A percentile compares a stretch with the other conserved stretches of the same genome.
Conservation (phyloP, 2,113 vertebrate genomes). For the Heliornis fulica region DNA sequence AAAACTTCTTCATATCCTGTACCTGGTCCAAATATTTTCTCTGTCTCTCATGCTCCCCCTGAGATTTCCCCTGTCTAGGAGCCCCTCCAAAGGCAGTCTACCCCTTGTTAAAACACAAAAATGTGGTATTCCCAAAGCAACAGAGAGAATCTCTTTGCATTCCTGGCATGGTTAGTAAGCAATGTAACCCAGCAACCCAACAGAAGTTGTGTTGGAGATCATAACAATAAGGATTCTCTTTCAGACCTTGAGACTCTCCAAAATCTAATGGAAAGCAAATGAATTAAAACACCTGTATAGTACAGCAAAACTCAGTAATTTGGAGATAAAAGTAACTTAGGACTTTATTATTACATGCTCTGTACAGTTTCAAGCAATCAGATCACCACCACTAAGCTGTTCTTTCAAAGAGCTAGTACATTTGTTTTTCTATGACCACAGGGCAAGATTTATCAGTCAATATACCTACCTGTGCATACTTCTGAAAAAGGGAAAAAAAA, state of each 20-base stretch:
- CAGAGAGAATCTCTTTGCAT: constrained; percentile 9
- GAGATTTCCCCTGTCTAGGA: constrained; percentile 24
- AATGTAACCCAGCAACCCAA: neutral
- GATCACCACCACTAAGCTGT: neutral
- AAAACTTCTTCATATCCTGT: constrained; percentile 29
- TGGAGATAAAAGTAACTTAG: neutral
- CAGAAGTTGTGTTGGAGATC: neutral
- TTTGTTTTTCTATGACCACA: neutral
- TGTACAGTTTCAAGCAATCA: constrained; percentile 7
- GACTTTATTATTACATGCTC: neutral
- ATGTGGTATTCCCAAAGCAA: neutral
- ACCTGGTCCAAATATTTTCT: constrained; percentile 6
- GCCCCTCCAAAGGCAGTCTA: neutral
- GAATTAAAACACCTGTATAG: neutral
- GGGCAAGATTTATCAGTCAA: constrained; percentile 18
- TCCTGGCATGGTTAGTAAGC: neutral
- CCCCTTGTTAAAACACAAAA: constrained; percentile 14
- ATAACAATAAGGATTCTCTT: neutral
- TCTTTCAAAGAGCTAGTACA: neutral
- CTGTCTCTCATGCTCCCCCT: neutral
- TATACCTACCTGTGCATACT: neutral
- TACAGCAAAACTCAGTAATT: neutral
- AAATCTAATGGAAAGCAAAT: neutral
- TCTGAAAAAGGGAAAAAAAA: no score
- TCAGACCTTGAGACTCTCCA: neutral